Percentiles rank a stretch among this genome's conserved stretches.
Evolutionary conservation across 2,888 invertebrate species (phyloP).

Genomic region (Drosophila paranaensis): DNA sequence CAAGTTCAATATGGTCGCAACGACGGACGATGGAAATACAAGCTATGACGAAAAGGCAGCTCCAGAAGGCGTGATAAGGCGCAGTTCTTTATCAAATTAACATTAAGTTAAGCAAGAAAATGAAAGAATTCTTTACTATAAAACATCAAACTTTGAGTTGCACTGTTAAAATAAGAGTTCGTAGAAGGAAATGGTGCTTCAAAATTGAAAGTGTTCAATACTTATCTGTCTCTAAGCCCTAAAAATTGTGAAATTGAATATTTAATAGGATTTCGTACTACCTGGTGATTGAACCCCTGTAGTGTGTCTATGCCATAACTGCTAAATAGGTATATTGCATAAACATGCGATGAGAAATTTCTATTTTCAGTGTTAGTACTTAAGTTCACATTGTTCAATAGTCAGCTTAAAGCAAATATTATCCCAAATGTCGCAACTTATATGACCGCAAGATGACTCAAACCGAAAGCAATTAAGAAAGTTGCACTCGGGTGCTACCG

Average conservation of each 20-base stretch:
- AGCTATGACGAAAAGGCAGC: slow-evolving; percentile 42
- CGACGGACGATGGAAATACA: slow-evolving; percentile 47
- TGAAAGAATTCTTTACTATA: not conserved
- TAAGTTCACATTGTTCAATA: not conserved
- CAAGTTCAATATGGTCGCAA: slow-evolving; percentile 70
- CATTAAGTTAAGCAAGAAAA: not conserved
- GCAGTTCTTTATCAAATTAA: slow-evolving; percentile 4
- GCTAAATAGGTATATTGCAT: slow-evolving; percentile 9
- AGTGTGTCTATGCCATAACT: not conserved
- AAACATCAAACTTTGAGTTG: no score
- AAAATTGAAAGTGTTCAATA: not conserved
- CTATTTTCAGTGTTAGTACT: not conserved
- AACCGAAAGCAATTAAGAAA: no score
- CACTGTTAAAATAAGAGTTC: not conserved
- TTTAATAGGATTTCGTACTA: not conserved
- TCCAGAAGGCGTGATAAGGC: not conserved
- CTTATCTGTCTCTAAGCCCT: not conserved
- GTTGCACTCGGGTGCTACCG: no score
- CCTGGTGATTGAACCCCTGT: not conserved
- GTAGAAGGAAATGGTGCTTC: not conserved
- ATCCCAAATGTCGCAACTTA: not conserved
- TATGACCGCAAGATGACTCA: not conserved
- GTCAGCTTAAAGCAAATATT: not conserved
- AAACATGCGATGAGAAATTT: slow-evolving; percentile 20
- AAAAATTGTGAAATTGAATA: not conserved